A percentile compares a stretch with the other conserved stretches of the same genome.
Evolutionary conservation across 64 coral and sea anemone species (phyloP).

Genomic region (Pocillopora verrucosa): DNA sequence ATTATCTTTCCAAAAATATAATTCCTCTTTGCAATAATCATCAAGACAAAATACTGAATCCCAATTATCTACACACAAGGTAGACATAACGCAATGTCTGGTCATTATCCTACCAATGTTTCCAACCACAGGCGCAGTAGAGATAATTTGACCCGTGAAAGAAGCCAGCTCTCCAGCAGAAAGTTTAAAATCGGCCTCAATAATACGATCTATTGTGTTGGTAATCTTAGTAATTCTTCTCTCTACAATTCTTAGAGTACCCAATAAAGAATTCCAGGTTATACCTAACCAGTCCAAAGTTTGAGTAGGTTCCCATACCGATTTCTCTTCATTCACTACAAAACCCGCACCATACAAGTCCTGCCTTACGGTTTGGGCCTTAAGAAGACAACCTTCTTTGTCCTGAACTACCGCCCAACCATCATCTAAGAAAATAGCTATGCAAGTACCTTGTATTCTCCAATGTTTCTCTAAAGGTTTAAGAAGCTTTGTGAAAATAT

Average conservation of each 20-base stretch:
- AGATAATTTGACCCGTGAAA: conserved; percentile 38
- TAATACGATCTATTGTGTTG: not conserved
- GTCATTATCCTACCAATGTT: not conserved
- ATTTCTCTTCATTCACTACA: conserved; percentile 20
- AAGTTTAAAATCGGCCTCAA: not conserved
- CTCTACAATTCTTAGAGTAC: no score
- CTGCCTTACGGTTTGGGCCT: not conserved
- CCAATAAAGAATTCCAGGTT: conserved; percentile 1
- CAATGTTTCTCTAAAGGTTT: conserved; percentile 27
- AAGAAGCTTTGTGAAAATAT: conserved; percentile 17
- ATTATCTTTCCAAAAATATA: conserved; percentile 53
- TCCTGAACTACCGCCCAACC: conserved; percentile 11
- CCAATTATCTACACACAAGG: conserved; percentile 44
- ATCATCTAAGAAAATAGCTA: conserved; percentile 45
- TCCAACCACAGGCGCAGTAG: conserved; percentile 35
- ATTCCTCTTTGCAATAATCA: conserved; percentile 33
- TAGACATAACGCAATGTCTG: conserved; percentile 54
- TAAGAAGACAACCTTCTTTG: not conserved
- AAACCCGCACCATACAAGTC: conserved; percentile 17
- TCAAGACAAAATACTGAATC: conserved; percentile 29
- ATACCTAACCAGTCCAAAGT: conserved; percentile 43
- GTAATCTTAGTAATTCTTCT: no score
- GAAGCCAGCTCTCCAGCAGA: conserved; percentile 3
- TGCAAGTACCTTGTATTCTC: conserved; percentile 51
- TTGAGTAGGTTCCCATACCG: conserved; percentile 51